Conservation (phyloP, 2,797 vertebrate genomes). For the Poeciliopsis presidionis region DNA sequence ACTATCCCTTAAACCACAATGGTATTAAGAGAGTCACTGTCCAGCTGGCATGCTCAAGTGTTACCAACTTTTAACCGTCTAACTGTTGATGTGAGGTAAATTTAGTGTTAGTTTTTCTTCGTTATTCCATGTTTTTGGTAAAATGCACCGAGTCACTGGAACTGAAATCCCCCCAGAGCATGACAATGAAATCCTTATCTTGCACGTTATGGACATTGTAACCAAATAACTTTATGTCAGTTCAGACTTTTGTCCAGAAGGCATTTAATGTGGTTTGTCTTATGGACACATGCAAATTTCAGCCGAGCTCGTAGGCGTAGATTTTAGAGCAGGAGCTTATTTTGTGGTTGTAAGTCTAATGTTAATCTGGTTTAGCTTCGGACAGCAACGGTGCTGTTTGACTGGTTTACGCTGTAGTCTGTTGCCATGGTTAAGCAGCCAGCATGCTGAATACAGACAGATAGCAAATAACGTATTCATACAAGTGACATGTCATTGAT, state of each 20-base stretch:
- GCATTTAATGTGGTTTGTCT: not conserved
- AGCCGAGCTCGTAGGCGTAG: not conserved
- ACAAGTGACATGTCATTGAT: not conserved
- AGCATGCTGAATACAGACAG: not conserved
- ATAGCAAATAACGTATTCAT: not conserved
- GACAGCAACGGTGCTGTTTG: not conserved
- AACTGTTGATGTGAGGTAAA: not conserved
- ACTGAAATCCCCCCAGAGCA: not conserved
- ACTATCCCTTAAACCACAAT: conserved; percentile 31
- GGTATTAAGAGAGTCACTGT: not conserved
- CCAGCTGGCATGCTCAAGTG: not conserved
- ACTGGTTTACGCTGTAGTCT: not conserved
- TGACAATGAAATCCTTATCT: not conserved
- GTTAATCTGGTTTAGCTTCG: not conserved
- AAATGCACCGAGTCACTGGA: not conserved
- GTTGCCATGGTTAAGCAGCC: not conserved
- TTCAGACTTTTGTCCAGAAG: not conserved
- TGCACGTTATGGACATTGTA: not conserved
- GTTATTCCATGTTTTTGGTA: not conserved
- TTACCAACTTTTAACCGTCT: not conserved
- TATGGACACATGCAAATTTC: not conserved
- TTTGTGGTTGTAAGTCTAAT: not conserved
- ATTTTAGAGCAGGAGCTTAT: not conserved
- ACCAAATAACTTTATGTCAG: not conserved
- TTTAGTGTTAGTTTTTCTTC: not conserved